phyloP scores from a whole-genome alignment of 37 sponge, comb jelly and placozoan species.

The Agelas oroides region DNA sequence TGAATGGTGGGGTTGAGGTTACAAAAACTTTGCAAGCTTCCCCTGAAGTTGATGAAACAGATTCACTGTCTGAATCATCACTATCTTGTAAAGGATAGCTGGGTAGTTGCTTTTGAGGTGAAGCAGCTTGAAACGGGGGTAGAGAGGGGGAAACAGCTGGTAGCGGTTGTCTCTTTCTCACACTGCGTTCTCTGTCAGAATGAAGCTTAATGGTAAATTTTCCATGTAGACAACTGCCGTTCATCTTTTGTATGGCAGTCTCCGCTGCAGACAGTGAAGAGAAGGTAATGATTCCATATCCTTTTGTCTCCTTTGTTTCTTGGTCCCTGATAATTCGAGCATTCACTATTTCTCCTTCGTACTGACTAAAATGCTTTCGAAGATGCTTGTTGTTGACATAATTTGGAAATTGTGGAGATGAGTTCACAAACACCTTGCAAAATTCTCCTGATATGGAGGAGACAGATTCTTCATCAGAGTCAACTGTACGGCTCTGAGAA shows the following conservation, averaged over 20 bases:
- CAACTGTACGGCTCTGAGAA: not conserved
- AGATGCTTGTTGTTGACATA: not conserved
- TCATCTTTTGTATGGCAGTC: constrained; percentile 16
- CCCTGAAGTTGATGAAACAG: not conserved
- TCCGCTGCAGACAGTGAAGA: constrained; percentile 26
- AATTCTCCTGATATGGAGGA: not conserved
- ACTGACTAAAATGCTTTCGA: constrained; percentile 11
- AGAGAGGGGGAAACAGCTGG: too few relatives aligned
- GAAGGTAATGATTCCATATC: constrained; percentile 43
- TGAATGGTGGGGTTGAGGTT: constrained; percentile 4
- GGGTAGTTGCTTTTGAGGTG: too few relatives aligned
- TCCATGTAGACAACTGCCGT: not conserved
- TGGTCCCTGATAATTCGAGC: constrained; percentile 12
- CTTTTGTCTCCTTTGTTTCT: constrained; percentile 21
- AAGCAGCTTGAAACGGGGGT: too few relatives aligned
- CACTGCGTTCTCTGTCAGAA: not conserved
- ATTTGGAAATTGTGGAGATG: constrained; percentile 14
- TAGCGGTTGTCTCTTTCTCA: too few relatives aligned
- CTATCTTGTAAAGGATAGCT: not conserved
- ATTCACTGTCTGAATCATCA: not conserved
- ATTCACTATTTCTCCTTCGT: constrained; percentile 3
- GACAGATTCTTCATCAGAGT: not conserved
- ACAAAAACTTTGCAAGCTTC: not conserved
- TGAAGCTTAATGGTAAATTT: not conserved
- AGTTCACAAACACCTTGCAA: constrained; percentile 1